Evolutionary conservation across 2,888 invertebrate genomes (phyloP).

Genomic region (Abrostola triplasia): DNA sequence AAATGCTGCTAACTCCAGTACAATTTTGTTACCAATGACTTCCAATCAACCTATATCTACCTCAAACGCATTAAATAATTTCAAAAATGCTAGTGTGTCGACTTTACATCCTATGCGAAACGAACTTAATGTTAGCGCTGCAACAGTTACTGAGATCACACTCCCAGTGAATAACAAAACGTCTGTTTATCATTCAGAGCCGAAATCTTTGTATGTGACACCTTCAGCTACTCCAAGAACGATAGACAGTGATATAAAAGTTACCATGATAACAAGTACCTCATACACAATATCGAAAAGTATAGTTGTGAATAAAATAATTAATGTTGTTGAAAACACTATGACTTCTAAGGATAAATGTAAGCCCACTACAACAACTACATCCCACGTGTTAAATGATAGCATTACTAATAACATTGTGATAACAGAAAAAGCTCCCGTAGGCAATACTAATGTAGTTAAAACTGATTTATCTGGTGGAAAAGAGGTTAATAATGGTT

Average conservation of each 20-base stretch:
- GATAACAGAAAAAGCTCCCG: not conserved
- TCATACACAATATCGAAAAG: not conserved
- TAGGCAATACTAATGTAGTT: not conserved
- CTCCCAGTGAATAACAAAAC: not conserved
- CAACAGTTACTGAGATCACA: too few relatives aligned
- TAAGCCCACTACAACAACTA: too few relatives aligned
- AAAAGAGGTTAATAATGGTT: not conserved
- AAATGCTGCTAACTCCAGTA: too few relatives aligned
- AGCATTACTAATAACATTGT: too few relatives aligned
- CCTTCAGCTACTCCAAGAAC: not conserved
- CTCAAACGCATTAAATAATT: too few relatives aligned
- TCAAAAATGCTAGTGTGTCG: too few relatives aligned
- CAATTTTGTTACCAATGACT: too few relatives aligned
- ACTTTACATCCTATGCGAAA: too few relatives aligned
- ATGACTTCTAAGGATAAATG: not conserved
- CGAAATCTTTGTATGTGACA: not conserved
- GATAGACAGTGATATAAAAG: conserved; percentile 2
- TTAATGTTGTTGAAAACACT: not conserved
- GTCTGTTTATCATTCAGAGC: not conserved
- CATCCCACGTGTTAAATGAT: not conserved
- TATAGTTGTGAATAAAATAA: not conserved
- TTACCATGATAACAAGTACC: conserved; percentile 5
- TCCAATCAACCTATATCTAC: too few relatives aligned
- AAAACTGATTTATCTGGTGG: not conserved
- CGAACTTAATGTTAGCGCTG: too few relatives aligned